Evolutionary conservation across 1,140 invertebrate species (phyloP).

Genomic region (Galleria mellonella): DNA sequence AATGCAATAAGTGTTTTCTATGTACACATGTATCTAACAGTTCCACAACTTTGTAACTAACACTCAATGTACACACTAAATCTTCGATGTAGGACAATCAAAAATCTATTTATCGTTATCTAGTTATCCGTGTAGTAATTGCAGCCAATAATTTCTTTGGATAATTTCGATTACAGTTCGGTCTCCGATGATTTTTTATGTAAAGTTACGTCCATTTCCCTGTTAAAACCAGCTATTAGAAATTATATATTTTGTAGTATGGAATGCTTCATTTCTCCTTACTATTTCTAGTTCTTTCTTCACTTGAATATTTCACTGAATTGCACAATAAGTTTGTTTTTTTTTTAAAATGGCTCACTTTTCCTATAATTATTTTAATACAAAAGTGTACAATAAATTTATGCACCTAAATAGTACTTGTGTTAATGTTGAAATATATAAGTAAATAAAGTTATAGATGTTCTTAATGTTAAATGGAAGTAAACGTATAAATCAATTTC

Average conservation of each 20-base stretch:
- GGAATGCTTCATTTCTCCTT: slow-evolving; percentile 71
- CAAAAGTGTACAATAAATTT: slow-evolving; percentile 38
- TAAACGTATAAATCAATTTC: slow-evolving; percentile 22
- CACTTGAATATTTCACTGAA: slow-evolving; percentile 67
- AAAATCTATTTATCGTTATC: slow-evolving; percentile 12
- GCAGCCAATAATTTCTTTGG: slow-evolving; percentile 22
- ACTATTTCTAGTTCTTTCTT: slow-evolving; percentile 65
- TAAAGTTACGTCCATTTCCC: slow-evolving; percentile 67
- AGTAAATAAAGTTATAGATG: slow-evolving; percentile 19
- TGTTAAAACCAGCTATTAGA: slow-evolving; percentile 72
- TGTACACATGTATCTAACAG: slow-evolving; percentile 21
- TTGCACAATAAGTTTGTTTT: slow-evolving; percentile 69
- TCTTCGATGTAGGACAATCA: slow-evolving; percentile 20
- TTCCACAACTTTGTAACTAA: slow-evolving; percentile 35
- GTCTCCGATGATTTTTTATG: slow-evolving; percentile 31
- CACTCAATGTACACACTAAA: slow-evolving; percentile 33
- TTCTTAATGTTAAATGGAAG: slow-evolving; percentile 22
- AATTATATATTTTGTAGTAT: slow-evolving; percentile 62
- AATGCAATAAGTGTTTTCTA: slow-evolving; percentile 25
- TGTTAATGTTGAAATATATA: slow-evolving; percentile 25
- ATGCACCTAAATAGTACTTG: slow-evolving; percentile 57
- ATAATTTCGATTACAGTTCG: slow-evolving; percentile 30
- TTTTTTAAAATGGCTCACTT: slow-evolving; percentile 74
- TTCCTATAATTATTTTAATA: slow-evolving; percentile 57
- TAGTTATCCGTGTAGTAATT: slow-evolving; percentile 17